phyloP scores from a whole-genome alignment of 2,888 invertebrate genomes.

The Parochlus steinenii region DNA sequence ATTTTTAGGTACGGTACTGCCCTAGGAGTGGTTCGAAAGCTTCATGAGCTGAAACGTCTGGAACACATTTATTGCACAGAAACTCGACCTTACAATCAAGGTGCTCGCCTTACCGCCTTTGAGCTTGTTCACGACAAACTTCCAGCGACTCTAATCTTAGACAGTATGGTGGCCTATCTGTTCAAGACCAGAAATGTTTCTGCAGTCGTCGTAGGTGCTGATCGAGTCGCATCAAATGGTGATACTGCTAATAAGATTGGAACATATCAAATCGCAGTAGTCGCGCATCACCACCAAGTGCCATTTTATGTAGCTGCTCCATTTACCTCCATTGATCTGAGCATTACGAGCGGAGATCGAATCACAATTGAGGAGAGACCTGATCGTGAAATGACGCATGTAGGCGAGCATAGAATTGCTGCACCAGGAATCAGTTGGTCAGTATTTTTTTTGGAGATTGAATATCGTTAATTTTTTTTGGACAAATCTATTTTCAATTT shows the following conservation, averaged over 20 bases:
- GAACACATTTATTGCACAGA: conserved; percentile 91
- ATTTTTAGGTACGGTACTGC: conserved; percentile 70
- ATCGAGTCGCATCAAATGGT: conserved; percentile 89
- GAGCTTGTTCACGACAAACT: conserved; percentile 86
- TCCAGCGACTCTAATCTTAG: conserved; percentile 72
- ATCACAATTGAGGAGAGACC: conserved; percentile 92
- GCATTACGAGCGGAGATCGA: conserved; percentile 58
- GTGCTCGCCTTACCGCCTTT: conserved; percentile 86
- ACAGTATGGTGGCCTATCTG: conserved; percentile 85
- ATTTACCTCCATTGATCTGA: conserved; percentile 74
- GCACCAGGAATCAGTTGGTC: conserved; percentile 47
- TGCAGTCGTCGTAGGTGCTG: conserved; percentile 95
- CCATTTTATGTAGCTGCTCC: conserved; percentile 96
- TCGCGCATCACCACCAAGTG: conserved; percentile 76
- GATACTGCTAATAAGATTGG: conserved; percentile 99
- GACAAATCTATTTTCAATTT: conserved; percentile 48
- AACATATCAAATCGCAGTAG: conserved; percentile 86
- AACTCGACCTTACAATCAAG: conserved; percentile 97
- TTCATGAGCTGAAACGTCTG: conserved; percentile 52
- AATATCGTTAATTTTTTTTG: conserved; percentile 10
- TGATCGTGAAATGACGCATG: conserved; percentile 76
- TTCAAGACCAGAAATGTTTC: conserved; percentile 70
- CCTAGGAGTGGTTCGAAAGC: conserved; percentile 79
- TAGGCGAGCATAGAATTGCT: conserved; percentile 74
- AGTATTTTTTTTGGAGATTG: not conserved